Conservation (phyloP, 2,888 invertebrate genomes). For the Protodeltote pygarga region DNA sequence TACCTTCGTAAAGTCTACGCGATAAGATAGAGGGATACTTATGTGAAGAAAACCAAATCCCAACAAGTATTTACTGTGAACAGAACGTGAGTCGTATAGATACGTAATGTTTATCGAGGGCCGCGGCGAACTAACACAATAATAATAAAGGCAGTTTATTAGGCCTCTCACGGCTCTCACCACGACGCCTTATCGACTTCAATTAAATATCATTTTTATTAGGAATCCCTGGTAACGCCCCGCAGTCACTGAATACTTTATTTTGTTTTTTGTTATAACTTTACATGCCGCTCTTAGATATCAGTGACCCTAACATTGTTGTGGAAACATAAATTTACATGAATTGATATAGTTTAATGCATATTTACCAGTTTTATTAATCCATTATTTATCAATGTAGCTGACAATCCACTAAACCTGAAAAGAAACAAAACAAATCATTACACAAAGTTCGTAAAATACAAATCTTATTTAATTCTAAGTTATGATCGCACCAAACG, state of each 20-base stretch:
- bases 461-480: constrained; percentile 48
- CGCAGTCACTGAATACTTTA: constrained; percentile 67
- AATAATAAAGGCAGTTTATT: constrained; percentile 85
- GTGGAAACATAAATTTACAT: constrained; percentile 26
- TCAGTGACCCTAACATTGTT: constrained; percentile 61
- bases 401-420: constrained; percentile 71
- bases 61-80: constrained; percentile 51
- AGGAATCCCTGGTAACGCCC: constrained; percentile 76
- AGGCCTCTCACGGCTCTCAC: constrained; percentile 76
- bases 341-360: constrained; percentile 33
- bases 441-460: constrained; percentile 45
- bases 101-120: constrained; percentile 71
- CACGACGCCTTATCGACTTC: constrained; percentile 81
- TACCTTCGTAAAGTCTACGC: constrained; percentile 29
- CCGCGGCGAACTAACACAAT: constrained; percentile 73
- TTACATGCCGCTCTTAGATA: constrained; percentile 55
- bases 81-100: constrained; percentile 52
- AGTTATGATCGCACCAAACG: constrained; percentile 65
- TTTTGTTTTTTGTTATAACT: constrained; percentile 67
- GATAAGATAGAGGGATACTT: constrained; percentile 50
- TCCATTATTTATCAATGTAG: constrained; percentile 62
- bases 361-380: constrained; percentile 62
- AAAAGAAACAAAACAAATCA: constrained; percentile 56
- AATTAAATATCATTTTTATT: constrained; percentile 87
- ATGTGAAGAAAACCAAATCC: constrained; percentile 51